Evolutionary conservation across 1,140 invertebrate species (phyloP), one percentile per base, ranked within the genome.

Genomic region (Aphaenogaster rudis): DNA sequence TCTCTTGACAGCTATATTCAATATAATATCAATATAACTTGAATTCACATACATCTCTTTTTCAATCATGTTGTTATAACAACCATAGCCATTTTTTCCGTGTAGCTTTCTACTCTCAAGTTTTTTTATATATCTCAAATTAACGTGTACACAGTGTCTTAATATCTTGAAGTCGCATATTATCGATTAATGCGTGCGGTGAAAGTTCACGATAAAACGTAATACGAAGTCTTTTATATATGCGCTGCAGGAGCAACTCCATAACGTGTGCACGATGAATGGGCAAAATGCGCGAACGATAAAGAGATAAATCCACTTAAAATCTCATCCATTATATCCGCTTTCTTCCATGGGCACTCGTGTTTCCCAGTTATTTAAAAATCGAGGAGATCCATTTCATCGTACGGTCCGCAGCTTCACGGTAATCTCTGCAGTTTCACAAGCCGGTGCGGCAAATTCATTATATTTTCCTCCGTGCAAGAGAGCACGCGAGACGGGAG

Each of bases 351-450:
- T 36, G 48, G 36, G 13, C 50, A 57, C 50, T 71, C 48, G 36
- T 71, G 79, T 71, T 81, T 71, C 15, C 50, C 52, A 59, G 79
- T 81, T 57, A 81, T 81, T 71, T 81, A 81, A 81, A 81, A 81
- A 81, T 21, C 21, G 21, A 21, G 36, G 5, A 54, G 21, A 57
- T 45, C 33, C 78, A 45, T 81, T 81, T 69, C 50, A 50, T 48
- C n/a, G 45, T 28, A 50, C 13, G 21, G 48, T 2, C 28, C 79
- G 48, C 36, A 39, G 36, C 50, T 42, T 69, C 78, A 39, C 33
- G 52, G 1, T 69, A 80, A 80, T 80, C 61, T 80, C 45, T 8
- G 13, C 36, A 69, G 36, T 81, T 57, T 57, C 64, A 9, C 66
- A 71, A 71, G 66, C 6, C 64, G 36, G 3, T 52, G n/a, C 8